Base-by-base conservation (phyloP, 35 echinoderm and acorn worm species). In the Stichopus chloronotus region DNA sequence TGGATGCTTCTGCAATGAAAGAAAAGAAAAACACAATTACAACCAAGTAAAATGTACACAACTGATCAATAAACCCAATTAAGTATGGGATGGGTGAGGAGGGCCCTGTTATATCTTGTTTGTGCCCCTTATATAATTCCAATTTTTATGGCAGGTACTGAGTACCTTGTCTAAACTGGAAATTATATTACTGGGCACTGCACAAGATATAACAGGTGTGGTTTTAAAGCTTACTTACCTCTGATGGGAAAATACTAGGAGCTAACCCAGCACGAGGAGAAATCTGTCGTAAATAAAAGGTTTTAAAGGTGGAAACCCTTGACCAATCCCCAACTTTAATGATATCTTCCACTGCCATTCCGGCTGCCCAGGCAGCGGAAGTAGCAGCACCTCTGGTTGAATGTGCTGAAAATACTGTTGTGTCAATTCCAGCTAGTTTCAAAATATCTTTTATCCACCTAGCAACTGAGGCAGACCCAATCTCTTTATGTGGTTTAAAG, bases 191-290 rank as follows among this genome's bases (percentile, higher is more conserved):
- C 6, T 7, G 58, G 59, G 58, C 86, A 68, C 86, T 69, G 86
- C 86, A 84, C 53, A 88, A 88, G 58, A 88, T 88, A 69, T 88
- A 88, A 68, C 86, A 88, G 63, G 86, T 88, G 58, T 88, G 86
- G 58, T 63, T 69, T 88, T 68, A 88, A 88, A 68, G 86, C 81
- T 84, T 79, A 14, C 14, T 53, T 84, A 20, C 54, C 81, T 60
- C 30, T 59, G 12, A 60, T 60, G 6, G 59, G 63, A 23, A 87
- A 87, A 87, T 68, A 63, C 5, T 5, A 20, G 4, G 19, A 2
- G 56, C 56, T 87, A 63, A 63, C 6, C 60, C 84, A 71, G 63
- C 63, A 71, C n/a, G 13, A 71, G 12, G n/a, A 8, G 83, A 58
- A 12, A 55, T 22, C 53, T 86, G 56, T 11, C 57, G 16, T 20